phyloP scores from a whole-genome alignment of 2,888 invertebrate species.

The Patella caerulea region DNA sequence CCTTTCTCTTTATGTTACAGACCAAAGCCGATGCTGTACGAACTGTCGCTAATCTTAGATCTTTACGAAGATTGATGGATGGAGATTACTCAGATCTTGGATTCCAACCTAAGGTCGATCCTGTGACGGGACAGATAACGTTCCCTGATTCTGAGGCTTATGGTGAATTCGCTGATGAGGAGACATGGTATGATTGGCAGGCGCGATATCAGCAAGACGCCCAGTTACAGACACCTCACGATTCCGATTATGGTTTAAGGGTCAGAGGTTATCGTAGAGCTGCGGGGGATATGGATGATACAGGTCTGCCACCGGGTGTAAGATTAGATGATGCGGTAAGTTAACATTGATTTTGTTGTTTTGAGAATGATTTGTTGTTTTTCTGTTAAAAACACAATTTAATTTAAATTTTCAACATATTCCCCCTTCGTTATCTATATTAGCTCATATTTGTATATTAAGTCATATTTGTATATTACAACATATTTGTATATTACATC shows the following conservation, averaged over 20 bases:
- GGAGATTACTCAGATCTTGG: conserved; percentile 37
- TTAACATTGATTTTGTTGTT: not conserved
- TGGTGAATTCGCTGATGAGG: conserved; percentile 67
- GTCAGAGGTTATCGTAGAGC: conserved; percentile 54
- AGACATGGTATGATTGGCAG: conserved; percentile 63
- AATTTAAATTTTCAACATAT: too few relatives aligned
- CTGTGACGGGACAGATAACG: conserved; percentile 48
- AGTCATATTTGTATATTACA: too few relatives aligned
- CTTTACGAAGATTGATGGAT: conserved; percentile 50
- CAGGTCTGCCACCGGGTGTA: conserved; percentile 10
- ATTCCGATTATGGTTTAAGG: conserved; percentile 89
- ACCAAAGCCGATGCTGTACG: conserved; percentile 34
- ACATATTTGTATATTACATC: too few relatives aligned
- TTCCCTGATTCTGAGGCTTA: conserved; percentile 59
- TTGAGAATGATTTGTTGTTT: not conserved
- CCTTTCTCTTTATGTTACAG: too few relatives aligned
- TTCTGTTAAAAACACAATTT: too few relatives aligned
- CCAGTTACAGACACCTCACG: conserved; percentile 91
- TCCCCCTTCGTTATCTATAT: too few relatives aligned
- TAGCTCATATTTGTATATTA: too few relatives aligned
- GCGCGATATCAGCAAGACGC: conserved; percentile 94
- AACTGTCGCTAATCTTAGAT: conserved; percentile 54
- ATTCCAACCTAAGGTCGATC: conserved; percentile 48
- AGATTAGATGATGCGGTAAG: conserved; percentile 16
- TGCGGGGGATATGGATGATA: conserved; percentile 22